Percentiles rank a stretch among this genome's conserved stretches.
These are phyloP conservation scores for Ascaphus truei DNA, from an alignment of 2,113 vertebrate species.

Conservation along the genomic window DNA sequence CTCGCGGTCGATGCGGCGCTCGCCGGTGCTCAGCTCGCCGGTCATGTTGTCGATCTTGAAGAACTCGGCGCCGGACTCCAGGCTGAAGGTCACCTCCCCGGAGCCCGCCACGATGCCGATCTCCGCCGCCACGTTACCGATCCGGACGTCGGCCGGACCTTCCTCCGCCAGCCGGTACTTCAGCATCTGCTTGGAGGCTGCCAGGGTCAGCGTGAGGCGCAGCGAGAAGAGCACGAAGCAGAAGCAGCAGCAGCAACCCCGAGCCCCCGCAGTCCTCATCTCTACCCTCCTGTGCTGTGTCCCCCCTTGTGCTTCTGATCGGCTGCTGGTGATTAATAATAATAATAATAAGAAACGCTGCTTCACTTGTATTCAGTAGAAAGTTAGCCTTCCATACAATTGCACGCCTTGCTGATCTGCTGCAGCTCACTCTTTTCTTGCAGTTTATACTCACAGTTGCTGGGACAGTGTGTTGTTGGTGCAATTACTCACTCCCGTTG, in stretches of 20 bases:
- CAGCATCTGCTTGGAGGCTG: conserved; percentile 89
- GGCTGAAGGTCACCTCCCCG: conserved; percentile 94
- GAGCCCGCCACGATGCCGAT: conserved; percentile 88
- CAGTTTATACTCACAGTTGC: conserved; percentile 62
- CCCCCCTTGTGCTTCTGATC: background rate
- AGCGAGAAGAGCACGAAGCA: conserved; percentile 75
- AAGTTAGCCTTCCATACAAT: conserved; percentile 65
- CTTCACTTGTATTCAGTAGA: conserved; percentile 44
- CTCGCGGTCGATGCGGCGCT: conserved; percentile 94
- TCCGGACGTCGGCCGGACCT: conserved; percentile 88
- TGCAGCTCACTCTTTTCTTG: conserved; percentile 45
- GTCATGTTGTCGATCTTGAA: conserved; percentile 98
- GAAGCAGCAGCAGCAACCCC: conserved; percentile 52
- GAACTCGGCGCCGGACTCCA: conserved; percentile 94
- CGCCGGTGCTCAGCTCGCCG: conserved; percentile 93
- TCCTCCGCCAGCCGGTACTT: conserved; percentile 91
- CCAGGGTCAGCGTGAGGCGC: conserved; percentile 79
- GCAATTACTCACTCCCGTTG: too few species aligned
- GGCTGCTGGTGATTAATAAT: background rate
- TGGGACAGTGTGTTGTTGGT: conserved; percentile 63
- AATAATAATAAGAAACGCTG: conserved; percentile 36
- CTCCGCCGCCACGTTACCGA: conserved; percentile 92
- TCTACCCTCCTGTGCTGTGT: conserved; percentile 6
- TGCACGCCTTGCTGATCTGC: conserved; percentile 22
- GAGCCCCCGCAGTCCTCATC: conserved; percentile 60